Percentiles rank a stretch among this genome's conserved stretches.
phyloP scores from a whole-genome alignment of 2,797 vertebrate genomes.

The Tapirus indicus region DNA sequence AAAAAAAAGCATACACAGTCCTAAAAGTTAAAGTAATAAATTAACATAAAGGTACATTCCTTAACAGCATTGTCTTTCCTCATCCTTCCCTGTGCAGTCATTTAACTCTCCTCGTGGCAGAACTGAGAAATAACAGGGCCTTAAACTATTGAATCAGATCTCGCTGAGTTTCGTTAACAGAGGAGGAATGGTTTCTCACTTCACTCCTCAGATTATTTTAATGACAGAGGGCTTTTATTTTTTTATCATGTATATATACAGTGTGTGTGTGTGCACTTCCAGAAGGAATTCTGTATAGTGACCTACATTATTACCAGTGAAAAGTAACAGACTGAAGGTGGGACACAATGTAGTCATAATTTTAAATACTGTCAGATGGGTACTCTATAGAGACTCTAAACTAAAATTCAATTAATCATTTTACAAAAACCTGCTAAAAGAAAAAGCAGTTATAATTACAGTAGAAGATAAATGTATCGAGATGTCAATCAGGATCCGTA shows the following conservation, averaged over 20 bases:
- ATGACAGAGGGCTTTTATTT: slow-evolving; percentile 1
- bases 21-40: slow-evolving; percentile 28
- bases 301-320: slow-evolving; percentile 46
- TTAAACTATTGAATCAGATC: background rate
- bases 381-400: slow-evolving; percentile 24
- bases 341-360: background rate
- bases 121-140: background rate
- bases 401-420: slow-evolving; percentile 73
- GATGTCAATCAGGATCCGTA: background rate
- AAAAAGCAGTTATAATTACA: slow-evolving; percentile 63
- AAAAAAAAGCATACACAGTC: background rate
- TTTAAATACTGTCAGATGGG: slow-evolving; percentile 45
- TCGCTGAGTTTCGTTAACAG: slow-evolving; percentile 33
- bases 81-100: background rate
- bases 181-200: background rate
- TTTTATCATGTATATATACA: background rate
- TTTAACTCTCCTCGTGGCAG: background rate
- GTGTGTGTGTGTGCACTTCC: background rate
- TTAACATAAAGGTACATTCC: background rate
- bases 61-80: background rate
- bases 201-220: slow-evolving; percentile 8
- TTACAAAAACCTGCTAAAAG: slow-evolving; percentile 63
- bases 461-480: background rate
- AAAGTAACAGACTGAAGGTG: background rate
- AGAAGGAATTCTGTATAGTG: background rate